Evolutionary conservation across 2,888 invertebrate genomes (phyloP), one percentile per base, ranked within the genome.

Genomic region (Lissonota sp.): DNA sequence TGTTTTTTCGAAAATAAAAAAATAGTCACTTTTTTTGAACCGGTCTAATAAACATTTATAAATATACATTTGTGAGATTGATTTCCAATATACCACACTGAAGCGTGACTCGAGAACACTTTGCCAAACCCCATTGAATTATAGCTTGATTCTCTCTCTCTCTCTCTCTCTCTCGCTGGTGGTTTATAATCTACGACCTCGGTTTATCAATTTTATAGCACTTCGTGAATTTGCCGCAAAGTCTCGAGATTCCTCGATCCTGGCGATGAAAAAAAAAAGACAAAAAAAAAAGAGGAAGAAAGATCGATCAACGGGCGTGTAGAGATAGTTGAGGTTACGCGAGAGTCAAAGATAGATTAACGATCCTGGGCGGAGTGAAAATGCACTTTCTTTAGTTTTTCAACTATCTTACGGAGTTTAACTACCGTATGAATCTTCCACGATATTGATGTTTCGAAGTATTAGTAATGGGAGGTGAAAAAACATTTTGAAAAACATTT

Each of bases 141-240:
- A 79, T 60, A 60, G 66, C 71, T 60, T 60, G 60, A 70, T 58
- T 63, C 64, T 51, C 64, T 70, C 66, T 26, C 70, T 63, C 64
- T 51, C 64, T 70, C 66, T 26, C 70, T 49, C 46, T 80, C 64
- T 67, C 12, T 42, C 64, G 55, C 40, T 69, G 39, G 46, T 64
- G 64, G 44, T 62, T 58, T 42, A 51, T 72, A 72, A 78, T 72
- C 53, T 60, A 57, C 55, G 72, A 67, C 39, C 53, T 60, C 66
- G 16, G 53, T 78, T 53, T 67, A 79, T 73, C 78, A 79, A 73
- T 64, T 78, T 69, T 67, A 78, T 66, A 58, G 66, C 58, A 14
- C 42, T 39, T 10, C 12, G 8, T 37, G 39, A 39, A 3, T 62
- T 4, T 58, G 51, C 10, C 12, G n/a, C 64, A n/a, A 26, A 55